These are phyloP conservation scores for Crotalus viridis DNA, from an alignment of 2,113 vertebrate genomes.

Conservation along the genomic window DNA sequence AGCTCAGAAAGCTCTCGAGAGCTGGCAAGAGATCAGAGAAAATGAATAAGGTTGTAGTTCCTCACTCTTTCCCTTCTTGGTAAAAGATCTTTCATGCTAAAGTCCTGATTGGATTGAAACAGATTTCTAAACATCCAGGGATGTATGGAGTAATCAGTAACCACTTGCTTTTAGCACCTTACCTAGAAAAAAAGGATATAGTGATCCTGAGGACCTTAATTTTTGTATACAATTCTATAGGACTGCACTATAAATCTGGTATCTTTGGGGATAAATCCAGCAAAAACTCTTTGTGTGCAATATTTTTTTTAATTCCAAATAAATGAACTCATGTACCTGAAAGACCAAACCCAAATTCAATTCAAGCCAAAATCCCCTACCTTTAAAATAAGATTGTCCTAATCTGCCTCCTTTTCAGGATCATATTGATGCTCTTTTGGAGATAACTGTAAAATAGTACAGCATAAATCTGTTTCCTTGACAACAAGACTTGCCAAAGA, in stretches of 20 bases:
- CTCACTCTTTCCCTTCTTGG: not conserved
- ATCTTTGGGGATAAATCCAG: not conserved
- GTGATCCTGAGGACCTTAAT: not conserved
- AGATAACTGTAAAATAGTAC: constrained; percentile 31
- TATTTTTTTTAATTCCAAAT: not conserved
- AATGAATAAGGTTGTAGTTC: not conserved
- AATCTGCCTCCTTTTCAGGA: not conserved
- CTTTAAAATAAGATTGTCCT: not conserved
- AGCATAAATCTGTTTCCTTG: constrained; percentile 56
- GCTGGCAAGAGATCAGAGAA: not conserved
- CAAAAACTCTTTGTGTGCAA: not conserved
- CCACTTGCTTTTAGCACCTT: not conserved
- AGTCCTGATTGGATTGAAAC: not conserved
- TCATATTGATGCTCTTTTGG: constrained; percentile 18
- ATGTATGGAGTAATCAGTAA: not conserved
- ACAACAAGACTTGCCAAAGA: constrained; percentile 46
- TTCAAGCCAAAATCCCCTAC: not conserved
- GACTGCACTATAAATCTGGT: not conserved
- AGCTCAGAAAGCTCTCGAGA: not conserved
- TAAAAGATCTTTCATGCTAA: not conserved
- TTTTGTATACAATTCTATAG: not conserved
- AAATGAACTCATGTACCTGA: constrained; percentile 1
- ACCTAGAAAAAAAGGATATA: not conserved
- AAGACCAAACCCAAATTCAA: not conserved
- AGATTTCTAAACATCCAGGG: too few species aligned